Base-by-base conservation (phyloP, 2,888 invertebrate genomes). In the Acholoe squamosa region DNA sequence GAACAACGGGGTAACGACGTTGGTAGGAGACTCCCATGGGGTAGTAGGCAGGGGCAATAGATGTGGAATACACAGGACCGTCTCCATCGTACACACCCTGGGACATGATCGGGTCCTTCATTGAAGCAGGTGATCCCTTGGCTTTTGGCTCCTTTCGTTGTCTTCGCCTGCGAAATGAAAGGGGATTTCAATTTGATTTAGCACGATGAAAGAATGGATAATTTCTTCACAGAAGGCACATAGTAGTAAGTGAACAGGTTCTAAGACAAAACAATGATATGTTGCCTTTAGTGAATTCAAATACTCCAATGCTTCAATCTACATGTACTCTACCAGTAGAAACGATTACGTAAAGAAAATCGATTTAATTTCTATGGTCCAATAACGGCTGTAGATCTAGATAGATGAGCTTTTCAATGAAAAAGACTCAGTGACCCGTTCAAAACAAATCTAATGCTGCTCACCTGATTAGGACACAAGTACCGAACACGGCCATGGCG, bases 41-140 rank as follows among this genome's bases (percentile, higher is more conserved):
- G 84, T 84, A 84, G 84, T 84, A 43, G 43, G 33, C 84, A 16
- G 84, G 84, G 25, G 28, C 43, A 34, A 84, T 84, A 28, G 84
- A 25, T 1, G 22, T 33, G 84, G 43, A 31, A 43, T 84, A 84
- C n/a, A 84, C 51, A 16, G 84, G 84, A 1, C 84, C 84, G 5
- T 84, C 84, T 10, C 71, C 61, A 19, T 19, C 5, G 61, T 61
- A 61, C 10, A 54, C 19, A 19, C 12, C 12, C 54, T 54, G 54
- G 54, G 10, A 14, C 1, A 61, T 61, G 22, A 61, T 19, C 12
- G 61, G 61, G n/a, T 61, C 19, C 61, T 61, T 61, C 61, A 61
- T 61, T n/a, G 43, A 3, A 43, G 3, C 3, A 43, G 43, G 43
- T 43, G 43, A 43, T 43, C 61, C 61, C 61, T 61, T 61, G 14